Percentiles rank a stretch among this genome's conserved stretches.
Evolutionary conservation across 2,797 vertebrate genomes (phyloP).

Genomic region (Neoniphon sammara): DNA sequence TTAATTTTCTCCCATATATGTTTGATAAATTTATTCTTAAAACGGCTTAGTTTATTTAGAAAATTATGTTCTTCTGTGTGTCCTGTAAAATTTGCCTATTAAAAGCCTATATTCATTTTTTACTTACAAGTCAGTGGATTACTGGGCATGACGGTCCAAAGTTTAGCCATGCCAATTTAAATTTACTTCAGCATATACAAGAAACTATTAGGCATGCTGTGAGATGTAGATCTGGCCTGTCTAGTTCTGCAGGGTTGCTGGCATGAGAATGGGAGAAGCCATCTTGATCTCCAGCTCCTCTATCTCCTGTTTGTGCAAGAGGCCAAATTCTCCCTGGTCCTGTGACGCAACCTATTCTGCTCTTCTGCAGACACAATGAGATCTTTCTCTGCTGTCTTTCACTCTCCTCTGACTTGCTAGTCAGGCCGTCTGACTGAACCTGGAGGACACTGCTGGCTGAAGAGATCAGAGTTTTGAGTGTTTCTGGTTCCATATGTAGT

Average conservation of each 20-base stretch:
- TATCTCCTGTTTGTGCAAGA: slow-evolving; percentile 65
- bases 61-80: too few species aligned
- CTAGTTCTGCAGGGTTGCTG: slow-evolving; percentile 43
- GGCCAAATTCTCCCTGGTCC: slow-evolving; percentile 51
- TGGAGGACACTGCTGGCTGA: slow-evolving; percentile 15
- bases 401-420: slow-evolving; percentile 3
- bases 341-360: slow-evolving; percentile 50
- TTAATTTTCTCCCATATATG: too few species aligned
- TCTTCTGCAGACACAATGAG: slow-evolving; percentile 57
- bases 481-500: slow-evolving; percentile 6
- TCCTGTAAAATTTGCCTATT: too few species aligned
- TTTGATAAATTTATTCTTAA: too few species aligned
- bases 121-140: too few species aligned
- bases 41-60: too few species aligned
- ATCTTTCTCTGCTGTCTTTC: slow-evolving; percentile 48
- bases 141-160: too few species aligned
- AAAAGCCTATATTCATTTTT: background rate
- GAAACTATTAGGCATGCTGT: slow-evolving; percentile 3
- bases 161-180: too few species aligned
- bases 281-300: slow-evolving; percentile 65
- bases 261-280: slow-evolving; percentile 63
- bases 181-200: too few species aligned
- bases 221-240: slow-evolving; percentile 35
- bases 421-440: slow-evolving; percentile 14
- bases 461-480: slow-evolving; percentile 39